Evolutionary conservation across 2,797 vertebrate genomes (phyloP).

Genomic region (Lagorchestes hirsutus): DNA sequence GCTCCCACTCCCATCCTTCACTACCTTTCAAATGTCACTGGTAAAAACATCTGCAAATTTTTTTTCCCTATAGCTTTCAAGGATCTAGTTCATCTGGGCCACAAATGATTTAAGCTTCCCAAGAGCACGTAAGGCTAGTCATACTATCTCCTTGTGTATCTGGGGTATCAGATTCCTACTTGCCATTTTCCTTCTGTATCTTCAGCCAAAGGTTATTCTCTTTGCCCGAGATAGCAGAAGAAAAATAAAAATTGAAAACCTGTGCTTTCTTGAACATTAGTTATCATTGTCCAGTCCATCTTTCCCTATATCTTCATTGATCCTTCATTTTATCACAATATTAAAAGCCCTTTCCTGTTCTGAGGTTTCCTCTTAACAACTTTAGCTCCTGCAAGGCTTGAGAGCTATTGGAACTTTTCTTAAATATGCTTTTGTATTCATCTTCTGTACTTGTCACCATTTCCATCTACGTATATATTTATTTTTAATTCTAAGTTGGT

Average conservation of each 20-base stretch:
- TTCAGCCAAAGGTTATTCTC: background rate
- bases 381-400: background rate
- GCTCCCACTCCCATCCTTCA: background rate
- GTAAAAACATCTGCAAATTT: background rate
- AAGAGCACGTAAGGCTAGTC: background rate
- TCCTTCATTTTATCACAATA: background rate
- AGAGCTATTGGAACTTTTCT: background rate
- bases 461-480: background rate
- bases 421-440: background rate
- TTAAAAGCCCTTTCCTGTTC: background rate
- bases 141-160: background rate
- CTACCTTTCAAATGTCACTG: background rate
- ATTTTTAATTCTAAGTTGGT: background rate
- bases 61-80: background rate
- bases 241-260: background rate
- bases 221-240: background rate
- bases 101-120: background rate
- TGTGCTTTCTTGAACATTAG: background rate
- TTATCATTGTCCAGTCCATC: background rate
- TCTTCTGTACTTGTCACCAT: background rate
- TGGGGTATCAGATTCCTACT: background rate
- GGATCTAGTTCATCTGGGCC: background rate
- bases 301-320: background rate
- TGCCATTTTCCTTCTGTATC: background rate
- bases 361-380: background rate